Evolutionary conservation across 2,113 vertebrate species (phyloP), one percentile per base, ranked within the genome.

Genomic region (Rhadina sibilatrix): DNA sequence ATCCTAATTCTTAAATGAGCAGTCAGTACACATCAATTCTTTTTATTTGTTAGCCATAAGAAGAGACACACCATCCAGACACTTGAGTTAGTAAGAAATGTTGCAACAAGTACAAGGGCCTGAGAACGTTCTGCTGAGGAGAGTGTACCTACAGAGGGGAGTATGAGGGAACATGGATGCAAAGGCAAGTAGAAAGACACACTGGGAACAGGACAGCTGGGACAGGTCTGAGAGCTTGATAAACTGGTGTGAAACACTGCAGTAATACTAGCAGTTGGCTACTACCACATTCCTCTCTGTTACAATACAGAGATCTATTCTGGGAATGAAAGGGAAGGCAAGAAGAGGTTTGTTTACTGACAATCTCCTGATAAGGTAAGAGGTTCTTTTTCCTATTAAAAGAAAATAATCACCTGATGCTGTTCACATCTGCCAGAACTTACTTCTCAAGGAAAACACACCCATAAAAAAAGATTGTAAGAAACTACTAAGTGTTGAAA

Each of bases 111-210:
- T 31, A 68, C 19, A 50, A 70, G 11, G 8, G 23, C n/a, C 30
- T 65, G 59, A 78, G 33, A 53, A 49, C 1, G 10, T 24, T 10
- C 15, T 60, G 30, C 25, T 53, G 27, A 25, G 7, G 6, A 74
- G 42, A 54, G 5, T 6, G n/a, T 12, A 44, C 21, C 27, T 59
- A 24, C 16, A n/a, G 15, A 65, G 23, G 23, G 21, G 10, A 69
- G 5, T 2, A 0, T 30, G 25, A n/a, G 8, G 18, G 10, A 66
- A 9, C 6, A 3, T 5, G 7, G 19, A 10, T 20, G 42, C 28
- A 78, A 21, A 47, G 9, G 24, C 2, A 18, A 38, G 19, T 4
- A 88, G 47, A 37, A 66, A 66, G 38, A 14, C 27, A 35, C n/a
- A 10, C 4, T 22, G 14, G 63, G 47, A 75, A 6, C 11, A 50